Conservation (phyloP, 1,140 invertebrate species). For the Maniola jurtina region DNA sequence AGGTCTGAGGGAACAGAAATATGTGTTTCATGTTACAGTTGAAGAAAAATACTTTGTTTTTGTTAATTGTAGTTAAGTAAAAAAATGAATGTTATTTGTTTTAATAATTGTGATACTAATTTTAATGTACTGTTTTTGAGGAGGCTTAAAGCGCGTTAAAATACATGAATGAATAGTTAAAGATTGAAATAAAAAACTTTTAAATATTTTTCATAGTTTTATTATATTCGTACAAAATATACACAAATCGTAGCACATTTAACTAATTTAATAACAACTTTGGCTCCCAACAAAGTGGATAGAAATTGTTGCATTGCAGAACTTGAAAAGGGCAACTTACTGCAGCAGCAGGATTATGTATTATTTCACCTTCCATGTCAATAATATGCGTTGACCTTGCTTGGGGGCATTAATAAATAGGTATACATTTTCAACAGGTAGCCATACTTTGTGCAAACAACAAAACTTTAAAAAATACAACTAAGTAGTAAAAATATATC, state of each 20-base stretch:
- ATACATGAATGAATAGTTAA: background rate
- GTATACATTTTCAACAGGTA: background rate
- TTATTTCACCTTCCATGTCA: no score
- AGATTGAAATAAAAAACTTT: slow-evolving; percentile 17
- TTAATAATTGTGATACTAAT: background rate
- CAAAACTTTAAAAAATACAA: background rate
- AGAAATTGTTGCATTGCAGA: no score
- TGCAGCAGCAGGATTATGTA: no score
- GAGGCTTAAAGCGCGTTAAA: background rate
- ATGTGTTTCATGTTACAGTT: slow-evolving; percentile 63
- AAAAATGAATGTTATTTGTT: background rate
- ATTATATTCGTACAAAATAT: slow-evolving; percentile 24
- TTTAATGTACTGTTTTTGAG: slow-evolving; percentile 2
- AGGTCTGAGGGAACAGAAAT: slow-evolving; percentile 53
- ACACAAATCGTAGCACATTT: slow-evolving; percentile 10
- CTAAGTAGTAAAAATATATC: background rate
- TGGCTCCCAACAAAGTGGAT: no score
- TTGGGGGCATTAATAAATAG: background rate
- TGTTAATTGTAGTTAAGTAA: background rate
- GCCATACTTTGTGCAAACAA: slow-evolving; percentile 14
- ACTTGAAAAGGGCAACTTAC: no score
- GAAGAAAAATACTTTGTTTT: background rate
- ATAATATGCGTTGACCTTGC: no score
- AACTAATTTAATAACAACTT: background rate
- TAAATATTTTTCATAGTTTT: slow-evolving; percentile 19